Percentiles rank a stretch among this genome's conserved stretches.
phyloP scores from a whole-genome alignment of 1,140 invertebrate species.

The Oreohelix idahoensis region DNA sequence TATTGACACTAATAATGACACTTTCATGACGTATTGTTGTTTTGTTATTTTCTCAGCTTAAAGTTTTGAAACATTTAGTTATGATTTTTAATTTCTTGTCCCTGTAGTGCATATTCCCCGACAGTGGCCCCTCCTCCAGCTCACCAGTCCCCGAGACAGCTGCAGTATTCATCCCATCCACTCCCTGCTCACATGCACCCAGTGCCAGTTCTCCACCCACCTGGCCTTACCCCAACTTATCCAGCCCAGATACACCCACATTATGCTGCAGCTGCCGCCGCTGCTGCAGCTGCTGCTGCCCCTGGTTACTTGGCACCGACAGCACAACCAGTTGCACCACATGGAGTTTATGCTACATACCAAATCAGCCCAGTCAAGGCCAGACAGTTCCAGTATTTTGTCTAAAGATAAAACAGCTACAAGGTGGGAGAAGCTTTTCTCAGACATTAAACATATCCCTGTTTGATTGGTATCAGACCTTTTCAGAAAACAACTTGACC shows the following conservation, averaged over 20 bases:
- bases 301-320: slow-evolving; percentile 52
- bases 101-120: slow-evolving; percentile 72
- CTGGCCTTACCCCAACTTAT: slow-evolving; percentile 60
- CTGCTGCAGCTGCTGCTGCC: not conserved
- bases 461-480: too few species aligned
- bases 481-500: too few species aligned
- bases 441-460: too few species aligned
- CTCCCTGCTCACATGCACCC: slow-evolving; percentile 88
- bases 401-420: too few species aligned
- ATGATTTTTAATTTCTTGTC: not conserved
- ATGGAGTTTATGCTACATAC: slow-evolving; percentile 66
- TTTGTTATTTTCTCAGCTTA: too few species aligned
- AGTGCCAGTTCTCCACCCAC: slow-evolving; percentile 77
- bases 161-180: slow-evolving; percentile 83
- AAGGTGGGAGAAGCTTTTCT: too few species aligned
- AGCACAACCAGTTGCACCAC: slow-evolving; percentile 46
- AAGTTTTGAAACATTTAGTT: too few species aligned
- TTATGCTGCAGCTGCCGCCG: slow-evolving; percentile 51
- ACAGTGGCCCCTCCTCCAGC: slow-evolving; percentile 86
- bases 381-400: slow-evolving; percentile 70
- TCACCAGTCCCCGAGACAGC: slow-evolving; percentile 86
- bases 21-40: too few species aligned
- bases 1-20: too few species aligned
- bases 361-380: slow-evolving; percentile 69
- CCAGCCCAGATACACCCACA: slow-evolving; percentile 73